Evolutionary conservation across 2,888 invertebrate species (phyloP).

Genomic region (Hypselothyrea guttata): DNA sequence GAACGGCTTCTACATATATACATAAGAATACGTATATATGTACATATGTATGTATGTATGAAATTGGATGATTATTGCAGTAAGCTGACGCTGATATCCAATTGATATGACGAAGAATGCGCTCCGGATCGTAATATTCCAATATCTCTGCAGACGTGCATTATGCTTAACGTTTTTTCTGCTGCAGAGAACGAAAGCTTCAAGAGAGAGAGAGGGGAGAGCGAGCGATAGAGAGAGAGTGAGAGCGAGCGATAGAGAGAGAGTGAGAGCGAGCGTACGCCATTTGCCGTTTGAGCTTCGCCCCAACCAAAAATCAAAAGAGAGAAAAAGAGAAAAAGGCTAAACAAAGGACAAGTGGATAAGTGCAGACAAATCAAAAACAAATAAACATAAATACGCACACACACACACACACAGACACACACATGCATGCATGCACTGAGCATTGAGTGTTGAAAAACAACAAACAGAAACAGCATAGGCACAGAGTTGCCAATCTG

Average conservation of each 20-base stretch:
- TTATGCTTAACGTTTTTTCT: conserved; percentile 9
- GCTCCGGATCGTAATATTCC: conserved; percentile 35
- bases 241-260: too few relatives aligned
- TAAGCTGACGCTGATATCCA: conserved; percentile 35
- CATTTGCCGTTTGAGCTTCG: too few relatives aligned
- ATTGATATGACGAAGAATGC: conserved; percentile 55
- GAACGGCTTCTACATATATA: not conserved
- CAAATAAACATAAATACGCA: conserved; percentile 30
- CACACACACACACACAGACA: conserved; percentile 3
- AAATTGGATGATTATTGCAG: conserved; percentile 13
- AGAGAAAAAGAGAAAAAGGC: conserved; percentile 30
- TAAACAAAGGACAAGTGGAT: conserved; percentile 53
- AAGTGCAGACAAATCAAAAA: conserved; percentile 33
- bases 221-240: conserved; percentile 1
- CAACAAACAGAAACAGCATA: conserved; percentile 13
- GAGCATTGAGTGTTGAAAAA: conserved; percentile 7
- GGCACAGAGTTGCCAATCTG: conserved; percentile 24
- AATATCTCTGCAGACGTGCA: conserved; percentile 60
- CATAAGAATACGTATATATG: not conserved
- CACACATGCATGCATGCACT: conserved; percentile 12
- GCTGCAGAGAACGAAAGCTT: conserved; percentile 43
- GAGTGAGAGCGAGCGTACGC: too few relatives aligned
- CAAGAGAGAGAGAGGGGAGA: conserved; percentile 12
- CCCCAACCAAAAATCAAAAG: conserved; percentile 8
- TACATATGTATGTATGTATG: not conserved